Conservation (phyloP, 2,888 invertebrate genomes). For the Diogma glabrata region DNA sequence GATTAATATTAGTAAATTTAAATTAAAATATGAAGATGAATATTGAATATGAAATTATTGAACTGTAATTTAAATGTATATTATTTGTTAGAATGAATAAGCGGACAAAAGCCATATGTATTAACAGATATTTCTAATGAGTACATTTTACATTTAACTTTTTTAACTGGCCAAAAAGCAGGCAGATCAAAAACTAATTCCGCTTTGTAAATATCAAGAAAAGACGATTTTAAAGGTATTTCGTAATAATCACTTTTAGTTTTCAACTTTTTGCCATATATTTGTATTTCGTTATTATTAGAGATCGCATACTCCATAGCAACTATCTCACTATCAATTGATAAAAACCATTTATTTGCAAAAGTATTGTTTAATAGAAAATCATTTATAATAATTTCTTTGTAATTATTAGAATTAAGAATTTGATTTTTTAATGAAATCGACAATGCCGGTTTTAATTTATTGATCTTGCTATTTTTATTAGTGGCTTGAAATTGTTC, state of each 20-base stretch:
- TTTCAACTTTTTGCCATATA: too few species aligned
- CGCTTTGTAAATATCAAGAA: background rate
- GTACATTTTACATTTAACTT: background rate
- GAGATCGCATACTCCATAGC: background rate
- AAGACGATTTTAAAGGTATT: background rate
- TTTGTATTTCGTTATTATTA: background rate
- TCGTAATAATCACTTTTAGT: background rate
- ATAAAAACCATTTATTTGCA: background rate
- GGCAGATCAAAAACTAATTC: background rate
- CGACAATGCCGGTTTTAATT: background rate
- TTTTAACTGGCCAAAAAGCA: background rate
- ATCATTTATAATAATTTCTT: background rate
- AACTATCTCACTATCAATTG: background rate
- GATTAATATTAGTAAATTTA: too few species aligned
- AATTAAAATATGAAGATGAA: too few species aligned
- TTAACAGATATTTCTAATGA: background rate
- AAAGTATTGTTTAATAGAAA: background rate
- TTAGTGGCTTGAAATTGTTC: background rate
- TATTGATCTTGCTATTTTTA: background rate
- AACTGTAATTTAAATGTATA: background rate
- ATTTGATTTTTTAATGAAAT: too few species aligned
- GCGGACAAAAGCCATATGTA: background rate
- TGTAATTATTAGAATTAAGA: background rate
- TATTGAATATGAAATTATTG: too few species aligned
- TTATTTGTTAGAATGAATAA: background rate